Evolutionary conservation across 30 jellyfish, hydroid and myxozoan species (phyloP), one percentile per base, ranked within the genome.

Genomic region (Turritopsis dohrnii): DNA sequence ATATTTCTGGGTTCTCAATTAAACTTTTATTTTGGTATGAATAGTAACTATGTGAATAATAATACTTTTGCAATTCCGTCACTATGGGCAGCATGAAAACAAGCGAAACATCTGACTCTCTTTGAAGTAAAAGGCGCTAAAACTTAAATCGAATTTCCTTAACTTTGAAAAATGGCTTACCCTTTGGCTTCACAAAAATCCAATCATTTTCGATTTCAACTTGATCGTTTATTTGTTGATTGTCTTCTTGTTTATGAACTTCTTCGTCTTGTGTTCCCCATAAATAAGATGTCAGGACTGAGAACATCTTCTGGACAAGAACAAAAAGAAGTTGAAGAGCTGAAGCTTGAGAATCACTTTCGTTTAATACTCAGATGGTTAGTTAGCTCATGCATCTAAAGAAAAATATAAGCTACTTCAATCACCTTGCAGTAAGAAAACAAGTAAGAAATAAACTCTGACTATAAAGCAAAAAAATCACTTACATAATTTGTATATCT

Each of bases 231-330:
- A 84, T 52, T 74, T 88, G 89, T 23, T 72, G 84, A 27, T 53
- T 90, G 24, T 52, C 74, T 21, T 84, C 54, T 22, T 75, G 84
- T 69, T 69, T 69, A 27, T 27, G 30, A 25, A 41, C 66, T 53
- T 29, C 53, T n/a, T 77, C 81, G 53, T 89, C 90, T 21, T 84
- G 88, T 16, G 84, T 29, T 24, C 98, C 98, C 89, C 96, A 93
- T 80, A 93, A 72, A 69, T 88, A 93, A 52, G 98, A 66, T 9
- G 96, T 76, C 28, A 93, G 54, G 16, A 95, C 98, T 18, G 98
- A 88, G 65, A 93, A 84, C 98, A 93, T 93, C 85, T 81, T 81
- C 86, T 71, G 52, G 80, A 1, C 19, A 26, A 53, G 60, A 71
- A 23, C 60, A n/a, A n/a, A n/a, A n/a, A n/a, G n/a, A n/a, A n/a